phyloP scores from a whole-genome alignment of 1,140 invertebrate species.

The Heliothis virescens region DNA sequence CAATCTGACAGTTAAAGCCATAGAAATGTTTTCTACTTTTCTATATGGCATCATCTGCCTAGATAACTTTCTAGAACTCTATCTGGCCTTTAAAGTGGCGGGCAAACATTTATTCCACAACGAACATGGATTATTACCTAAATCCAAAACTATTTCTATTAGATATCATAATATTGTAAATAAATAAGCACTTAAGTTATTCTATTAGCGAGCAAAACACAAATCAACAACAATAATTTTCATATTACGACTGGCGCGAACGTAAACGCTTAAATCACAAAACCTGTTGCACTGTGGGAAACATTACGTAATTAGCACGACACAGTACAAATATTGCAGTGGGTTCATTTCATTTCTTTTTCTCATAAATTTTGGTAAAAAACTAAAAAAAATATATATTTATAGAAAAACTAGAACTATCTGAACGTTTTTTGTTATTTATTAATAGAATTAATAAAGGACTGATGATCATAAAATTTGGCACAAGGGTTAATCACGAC shows the following conservation, averaged over 20 bases:
- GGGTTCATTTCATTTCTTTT: conserved; percentile 25
- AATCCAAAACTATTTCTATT: neutral
- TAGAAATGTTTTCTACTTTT: too few relatives aligned
- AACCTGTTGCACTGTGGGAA: conserved; percentile 50
- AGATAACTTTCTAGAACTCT: too few relatives aligned
- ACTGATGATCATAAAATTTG: too few relatives aligned
- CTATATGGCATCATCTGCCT: too few relatives aligned
- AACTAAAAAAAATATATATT: neutral
- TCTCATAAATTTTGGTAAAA: neutral
- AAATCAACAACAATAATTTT: conserved; percentile 38
- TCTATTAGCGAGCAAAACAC: conserved; percentile 27
- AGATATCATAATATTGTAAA: conserved; percentile 4
- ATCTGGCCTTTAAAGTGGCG: neutral
- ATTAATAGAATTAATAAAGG: too few relatives aligned
- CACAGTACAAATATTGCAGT: conserved; percentile 15
- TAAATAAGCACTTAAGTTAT: conserved; percentile 28
- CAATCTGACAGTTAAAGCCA: too few relatives aligned
- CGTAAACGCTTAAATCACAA: conserved; percentile 31
- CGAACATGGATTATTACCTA: neutral
- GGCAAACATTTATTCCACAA: neutral
- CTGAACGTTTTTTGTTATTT: too few relatives aligned
- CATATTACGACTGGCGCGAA: conserved; percentile 33
- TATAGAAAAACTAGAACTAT: too few relatives aligned
- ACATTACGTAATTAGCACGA: conserved; percentile 41
- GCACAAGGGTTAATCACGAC: too few relatives aligned